phyloP scores from a whole-genome alignment of 2,797 vertebrate genomes.

The Enteromius anoplus region DNA sequence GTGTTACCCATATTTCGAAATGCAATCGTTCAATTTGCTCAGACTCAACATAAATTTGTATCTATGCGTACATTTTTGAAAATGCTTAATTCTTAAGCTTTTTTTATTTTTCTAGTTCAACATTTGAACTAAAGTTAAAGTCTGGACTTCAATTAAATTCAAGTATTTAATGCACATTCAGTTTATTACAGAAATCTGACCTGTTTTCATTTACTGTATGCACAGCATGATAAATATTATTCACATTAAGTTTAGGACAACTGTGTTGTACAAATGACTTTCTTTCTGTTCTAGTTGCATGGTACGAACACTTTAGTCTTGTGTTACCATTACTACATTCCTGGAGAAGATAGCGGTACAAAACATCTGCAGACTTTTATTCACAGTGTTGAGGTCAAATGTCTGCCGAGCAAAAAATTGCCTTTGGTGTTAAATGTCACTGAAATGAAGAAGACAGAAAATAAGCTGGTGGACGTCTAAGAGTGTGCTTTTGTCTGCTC shows the following conservation, averaged over 20 bases:
- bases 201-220: neutral
- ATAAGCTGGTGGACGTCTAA: neutral
- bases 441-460: conserved; percentile 3
- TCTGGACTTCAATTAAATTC: no score
- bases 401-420: neutral
- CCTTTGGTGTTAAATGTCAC: conserved; percentile 3
- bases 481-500: conserved; percentile 7
- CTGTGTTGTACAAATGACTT: neutral
- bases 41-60: no score
- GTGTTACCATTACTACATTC: neutral
- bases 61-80: no score
- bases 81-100: no score
- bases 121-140: no score
- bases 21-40: no score
- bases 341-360: neutral
- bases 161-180: no score
- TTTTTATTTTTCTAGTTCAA: no score
- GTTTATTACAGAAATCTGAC: no score
- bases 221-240: neutral
- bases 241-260: neutral
- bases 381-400: conserved; percentile 10
- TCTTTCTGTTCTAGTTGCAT: neutral
- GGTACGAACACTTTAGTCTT: neutral
- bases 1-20: no score
- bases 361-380: conserved; percentile 16